phyloP scores from a whole-genome alignment of 64 coral and sea anemone genomes.

The Stichodactyla helianthus region DNA sequence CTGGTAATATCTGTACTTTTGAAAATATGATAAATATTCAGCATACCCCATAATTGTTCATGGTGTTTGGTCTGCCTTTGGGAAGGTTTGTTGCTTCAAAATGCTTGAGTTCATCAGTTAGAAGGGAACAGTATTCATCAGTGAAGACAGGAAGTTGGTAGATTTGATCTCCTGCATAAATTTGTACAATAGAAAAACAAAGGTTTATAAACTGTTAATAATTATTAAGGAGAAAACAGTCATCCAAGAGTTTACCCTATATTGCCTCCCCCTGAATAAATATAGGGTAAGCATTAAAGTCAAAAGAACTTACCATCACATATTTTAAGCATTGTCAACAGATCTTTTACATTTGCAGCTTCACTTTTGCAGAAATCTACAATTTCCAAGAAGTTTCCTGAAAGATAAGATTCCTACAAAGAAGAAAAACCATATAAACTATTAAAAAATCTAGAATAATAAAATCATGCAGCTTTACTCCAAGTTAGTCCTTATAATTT shows the following conservation, averaged over 20 bases:
- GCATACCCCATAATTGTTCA: constrained; percentile 97
- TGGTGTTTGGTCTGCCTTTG: constrained; percentile 94
- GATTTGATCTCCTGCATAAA: constrained; percentile 54
- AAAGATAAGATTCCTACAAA: constrained; percentile 63
- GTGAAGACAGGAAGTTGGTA: constrained; percentile 83
- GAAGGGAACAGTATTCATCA: constrained; percentile 64
- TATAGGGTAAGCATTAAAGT: too few species aligned
- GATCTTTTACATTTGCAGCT: constrained; percentile 22
- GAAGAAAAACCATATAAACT: background rate
- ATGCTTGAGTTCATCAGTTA: constrained; percentile 83
- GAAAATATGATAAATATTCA: too few species aligned
- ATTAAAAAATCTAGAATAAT: too few species aligned
- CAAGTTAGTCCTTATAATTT: too few species aligned
- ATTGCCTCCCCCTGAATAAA: too few species aligned
- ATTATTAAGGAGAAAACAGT: too few species aligned
- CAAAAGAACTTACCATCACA: constrained; percentile 41
- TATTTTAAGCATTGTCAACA: constrained; percentile 34
- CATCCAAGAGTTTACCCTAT: too few species aligned
- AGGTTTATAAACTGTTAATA: too few species aligned
- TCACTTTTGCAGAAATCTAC: constrained; percentile 59
- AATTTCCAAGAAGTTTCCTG: constrained; percentile 54
- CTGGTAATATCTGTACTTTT: too few species aligned
- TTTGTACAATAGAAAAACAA: background rate
- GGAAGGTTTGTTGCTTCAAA: constrained; percentile 78
- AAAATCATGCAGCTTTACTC: too few species aligned